Evolutionary conservation across 2,888 invertebrate species (phyloP).

Genomic region (Synanthedon andrenaeformis): DNA sequence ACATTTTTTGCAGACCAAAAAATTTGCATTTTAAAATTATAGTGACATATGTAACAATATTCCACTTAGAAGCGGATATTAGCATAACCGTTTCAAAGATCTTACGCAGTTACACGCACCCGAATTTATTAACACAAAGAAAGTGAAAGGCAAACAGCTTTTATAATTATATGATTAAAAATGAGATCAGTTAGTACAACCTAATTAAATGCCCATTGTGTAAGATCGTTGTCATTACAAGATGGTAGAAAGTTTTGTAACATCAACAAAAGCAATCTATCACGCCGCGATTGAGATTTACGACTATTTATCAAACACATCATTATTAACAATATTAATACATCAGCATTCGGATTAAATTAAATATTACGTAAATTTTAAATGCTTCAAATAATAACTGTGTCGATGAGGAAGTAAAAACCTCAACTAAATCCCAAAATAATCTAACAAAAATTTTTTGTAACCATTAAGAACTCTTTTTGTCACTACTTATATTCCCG

Average conservation of each 20-base stretch:
- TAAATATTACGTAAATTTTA: too few relatives aligned
- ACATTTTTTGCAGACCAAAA: too few relatives aligned
- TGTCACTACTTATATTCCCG: too few relatives aligned
- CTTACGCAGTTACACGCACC: slow-evolving; percentile 18
- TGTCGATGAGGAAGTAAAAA: too few relatives aligned
- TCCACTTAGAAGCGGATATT: not conserved
- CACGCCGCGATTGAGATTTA: slow-evolving; percentile 36
- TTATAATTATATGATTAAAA: slow-evolving; percentile 44
- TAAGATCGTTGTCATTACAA: slow-evolving; percentile 45
- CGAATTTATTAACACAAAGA: slow-evolving; percentile 36
- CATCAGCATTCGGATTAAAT: not conserved
- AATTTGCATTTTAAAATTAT: not conserved
- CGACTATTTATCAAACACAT: slow-evolving; percentile 45
- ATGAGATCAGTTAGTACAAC: slow-evolving; percentile 51
- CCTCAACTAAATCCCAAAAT: too few relatives aligned
- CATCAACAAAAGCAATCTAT: slow-evolving; percentile 36
- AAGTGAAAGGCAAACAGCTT: slow-evolving; percentile 46
- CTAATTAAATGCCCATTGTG: slow-evolving; percentile 59
- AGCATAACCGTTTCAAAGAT: slow-evolving; percentile 5
- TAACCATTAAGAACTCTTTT: too few relatives aligned
- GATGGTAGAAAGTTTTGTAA: slow-evolving; percentile 47
- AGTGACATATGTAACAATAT: not conserved
- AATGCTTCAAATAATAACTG: too few relatives aligned
- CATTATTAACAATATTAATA: slow-evolving; percentile 20
- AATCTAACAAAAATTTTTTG: too few relatives aligned